Conservation (phyloP, 1,140 invertebrate genomes). For the Bombus soroeensis region DNA sequence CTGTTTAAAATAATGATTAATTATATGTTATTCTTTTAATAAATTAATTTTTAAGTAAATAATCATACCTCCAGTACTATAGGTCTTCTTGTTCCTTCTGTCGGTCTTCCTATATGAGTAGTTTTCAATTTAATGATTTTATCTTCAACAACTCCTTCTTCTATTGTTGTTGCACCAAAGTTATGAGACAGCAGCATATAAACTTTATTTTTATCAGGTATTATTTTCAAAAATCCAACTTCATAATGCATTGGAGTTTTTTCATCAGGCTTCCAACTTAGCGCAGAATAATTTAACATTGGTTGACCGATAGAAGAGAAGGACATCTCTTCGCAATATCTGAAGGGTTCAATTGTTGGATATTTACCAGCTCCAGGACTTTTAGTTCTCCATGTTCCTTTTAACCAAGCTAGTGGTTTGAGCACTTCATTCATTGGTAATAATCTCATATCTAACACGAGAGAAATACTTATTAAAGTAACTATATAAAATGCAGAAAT, state of each 20-base stretch:
- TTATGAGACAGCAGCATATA: conserved; percentile 86
- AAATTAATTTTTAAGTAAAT: conserved; percentile 5
- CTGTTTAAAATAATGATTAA: conserved; percentile 55
- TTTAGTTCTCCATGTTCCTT: conserved; percentile 85
- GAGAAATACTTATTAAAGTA: not conserved
- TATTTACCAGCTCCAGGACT: conserved; percentile 82
- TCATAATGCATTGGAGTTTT: conserved; percentile 86
- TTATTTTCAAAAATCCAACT: conserved; percentile 85
- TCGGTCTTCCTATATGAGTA: conserved; percentile 81
- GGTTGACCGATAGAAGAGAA: conserved; percentile 86
- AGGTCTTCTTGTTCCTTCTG: conserved; percentile 82
- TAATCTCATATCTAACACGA: conserved; percentile 51
- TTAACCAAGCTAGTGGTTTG: conserved; percentile 84
- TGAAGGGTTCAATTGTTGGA: conserved; percentile 85
- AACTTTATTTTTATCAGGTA: conserved; percentile 84
- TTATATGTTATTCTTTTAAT: not conserved
- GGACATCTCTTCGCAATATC: conserved; percentile 85
- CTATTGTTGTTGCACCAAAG: conserved; percentile 84
- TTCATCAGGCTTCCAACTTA: conserved; percentile 83
- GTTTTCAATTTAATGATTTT: conserved; percentile 80
- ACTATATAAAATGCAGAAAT: not conserved
- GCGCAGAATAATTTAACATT: conserved; percentile 84
- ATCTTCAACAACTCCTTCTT: conserved; percentile 82
- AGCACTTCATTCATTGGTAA: conserved; percentile 79
- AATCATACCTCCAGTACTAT: conserved; percentile 80